These are phyloP conservation scores for Rhineura floridana DNA, from an alignment of 2,113 vertebrate genomes.

Conservation along the genomic window DNA sequence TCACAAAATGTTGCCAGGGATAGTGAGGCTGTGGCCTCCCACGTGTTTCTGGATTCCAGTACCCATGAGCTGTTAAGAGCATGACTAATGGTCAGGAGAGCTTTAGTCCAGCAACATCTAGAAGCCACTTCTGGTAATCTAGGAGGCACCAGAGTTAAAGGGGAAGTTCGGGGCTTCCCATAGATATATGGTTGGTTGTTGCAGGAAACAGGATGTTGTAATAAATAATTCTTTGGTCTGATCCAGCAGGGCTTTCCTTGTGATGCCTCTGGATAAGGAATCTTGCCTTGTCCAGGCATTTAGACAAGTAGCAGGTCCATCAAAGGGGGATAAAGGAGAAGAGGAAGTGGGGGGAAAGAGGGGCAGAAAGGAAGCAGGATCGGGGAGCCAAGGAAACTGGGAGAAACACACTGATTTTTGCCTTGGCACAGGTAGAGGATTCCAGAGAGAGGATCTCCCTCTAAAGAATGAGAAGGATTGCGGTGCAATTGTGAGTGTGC, in stretches of 20 bases:
- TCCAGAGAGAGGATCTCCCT: too few species aligned
- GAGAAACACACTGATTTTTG: not conserved
- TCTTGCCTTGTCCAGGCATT: not conserved
- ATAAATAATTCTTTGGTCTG: not conserved
- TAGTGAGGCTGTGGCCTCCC: too few species aligned
- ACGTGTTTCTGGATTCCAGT: too few species aligned
- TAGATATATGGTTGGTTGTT: not conserved
- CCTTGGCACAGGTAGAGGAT: not conserved
- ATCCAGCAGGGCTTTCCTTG: not conserved
- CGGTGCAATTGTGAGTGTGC: too few species aligned
- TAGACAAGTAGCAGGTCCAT: not conserved
- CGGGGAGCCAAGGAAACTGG: not conserved
- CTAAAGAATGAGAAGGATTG: too few species aligned
- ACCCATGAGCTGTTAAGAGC: too few species aligned
- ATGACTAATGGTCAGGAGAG: not conserved
- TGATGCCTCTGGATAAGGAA: not conserved
- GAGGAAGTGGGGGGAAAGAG: not conserved
- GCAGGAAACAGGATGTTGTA: not conserved
- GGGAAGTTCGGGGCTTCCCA: not conserved
- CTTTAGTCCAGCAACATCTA: not conserved
- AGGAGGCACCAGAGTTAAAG: not conserved
- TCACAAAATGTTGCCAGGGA: not conserved
- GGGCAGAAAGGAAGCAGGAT: not conserved
- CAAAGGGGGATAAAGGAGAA: not conserved
- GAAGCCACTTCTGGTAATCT: too few species aligned